Evolutionary conservation across 2,113 vertebrate species (phyloP).

Genomic region (Rhipidura dahli): DNA sequence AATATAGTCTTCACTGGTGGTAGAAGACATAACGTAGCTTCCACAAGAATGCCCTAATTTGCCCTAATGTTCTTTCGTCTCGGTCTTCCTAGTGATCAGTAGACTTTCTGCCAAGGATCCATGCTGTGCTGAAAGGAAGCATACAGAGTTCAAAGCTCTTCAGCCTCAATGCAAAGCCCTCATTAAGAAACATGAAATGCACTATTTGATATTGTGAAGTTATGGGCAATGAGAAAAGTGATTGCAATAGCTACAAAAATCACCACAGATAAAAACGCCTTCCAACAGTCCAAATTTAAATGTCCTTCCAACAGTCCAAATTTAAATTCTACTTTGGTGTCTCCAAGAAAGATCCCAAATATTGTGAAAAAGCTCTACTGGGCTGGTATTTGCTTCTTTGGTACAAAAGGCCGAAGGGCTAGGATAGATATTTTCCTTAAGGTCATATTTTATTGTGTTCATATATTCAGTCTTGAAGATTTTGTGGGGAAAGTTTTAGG

Average conservation of each 20-base stretch:
- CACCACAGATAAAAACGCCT: not conserved
- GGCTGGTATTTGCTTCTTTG: not conserved
- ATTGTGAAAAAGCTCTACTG: not conserved
- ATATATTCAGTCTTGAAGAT: not conserved
- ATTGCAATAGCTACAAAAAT: slow-evolving; percentile 11
- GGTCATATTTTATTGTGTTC: not conserved
- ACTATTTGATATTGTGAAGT: not conserved
- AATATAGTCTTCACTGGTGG: slow-evolving; percentile 21
- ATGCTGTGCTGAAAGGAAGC: slow-evolving; percentile 42
- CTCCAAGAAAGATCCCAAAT: not conserved
- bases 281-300: not conserved
- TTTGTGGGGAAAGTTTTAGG: not conserved
- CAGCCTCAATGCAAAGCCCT: slow-evolving; percentile 39
- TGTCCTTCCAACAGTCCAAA: not conserved
- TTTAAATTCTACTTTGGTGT: not conserved
- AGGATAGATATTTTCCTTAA: not conserved
- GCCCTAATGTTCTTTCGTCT: not conserved
- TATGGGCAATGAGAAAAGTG: not conserved
- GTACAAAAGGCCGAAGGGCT: not conserved
- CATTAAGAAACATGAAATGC: slow-evolving; percentile 57
- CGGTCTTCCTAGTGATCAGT: not conserved
- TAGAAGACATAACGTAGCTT: slow-evolving; percentile 31
- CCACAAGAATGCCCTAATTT: slow-evolving; percentile 28
- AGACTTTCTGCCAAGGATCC: not conserved
- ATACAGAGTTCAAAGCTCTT: slow-evolving; percentile 42